Evolutionary conservation across 2,888 invertebrate species (phyloP).

Genomic region (Esperia sulphurella): DNA sequence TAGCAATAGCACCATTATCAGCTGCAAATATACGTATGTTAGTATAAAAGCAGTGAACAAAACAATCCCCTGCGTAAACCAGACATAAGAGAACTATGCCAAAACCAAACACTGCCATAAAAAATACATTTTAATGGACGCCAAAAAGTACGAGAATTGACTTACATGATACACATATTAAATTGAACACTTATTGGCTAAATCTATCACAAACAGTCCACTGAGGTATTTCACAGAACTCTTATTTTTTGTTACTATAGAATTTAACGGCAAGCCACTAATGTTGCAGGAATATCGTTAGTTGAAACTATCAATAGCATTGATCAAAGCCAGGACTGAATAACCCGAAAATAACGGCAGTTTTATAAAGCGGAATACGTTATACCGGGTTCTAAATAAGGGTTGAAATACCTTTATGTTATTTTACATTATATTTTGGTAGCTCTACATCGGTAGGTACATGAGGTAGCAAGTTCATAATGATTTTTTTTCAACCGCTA

Average conservation of each 20-base stretch:
- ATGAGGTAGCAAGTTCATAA: too few species aligned
- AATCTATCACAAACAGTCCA: constrained; percentile 75
- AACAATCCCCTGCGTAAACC: constrained; percentile 24
- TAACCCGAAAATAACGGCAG: too few species aligned
- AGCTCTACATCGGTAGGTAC: too few species aligned
- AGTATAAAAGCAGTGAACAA: constrained; percentile 48
- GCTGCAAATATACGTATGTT: constrained; percentile 56
- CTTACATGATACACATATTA: constrained; percentile 61
- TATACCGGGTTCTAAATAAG: too few species aligned
- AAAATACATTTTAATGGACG: constrained; percentile 50
- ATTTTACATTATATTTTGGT: too few species aligned
- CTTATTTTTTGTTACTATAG: constrained; percentile 25
- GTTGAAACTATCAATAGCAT: too few species aligned
- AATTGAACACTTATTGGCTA: constrained; percentile 78
- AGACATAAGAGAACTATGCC: constrained; percentile 15
- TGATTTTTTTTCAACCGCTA: too few species aligned
- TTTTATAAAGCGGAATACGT: too few species aligned
- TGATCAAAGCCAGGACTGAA: too few species aligned
- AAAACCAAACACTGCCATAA: constrained; percentile 20
- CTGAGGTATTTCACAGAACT: constrained; percentile 70
- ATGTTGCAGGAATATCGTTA: too few species aligned
- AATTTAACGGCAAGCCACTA: constrained; percentile 27
- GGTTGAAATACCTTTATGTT: too few species aligned
- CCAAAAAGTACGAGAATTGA: constrained; percentile 68
- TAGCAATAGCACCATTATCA: constrained; percentile 77